Evolutionary conservation across 2,888 invertebrate genomes (phyloP), one percentile per base, ranked within the genome.

Genomic region (Drosophila acutilabella): DNA sequence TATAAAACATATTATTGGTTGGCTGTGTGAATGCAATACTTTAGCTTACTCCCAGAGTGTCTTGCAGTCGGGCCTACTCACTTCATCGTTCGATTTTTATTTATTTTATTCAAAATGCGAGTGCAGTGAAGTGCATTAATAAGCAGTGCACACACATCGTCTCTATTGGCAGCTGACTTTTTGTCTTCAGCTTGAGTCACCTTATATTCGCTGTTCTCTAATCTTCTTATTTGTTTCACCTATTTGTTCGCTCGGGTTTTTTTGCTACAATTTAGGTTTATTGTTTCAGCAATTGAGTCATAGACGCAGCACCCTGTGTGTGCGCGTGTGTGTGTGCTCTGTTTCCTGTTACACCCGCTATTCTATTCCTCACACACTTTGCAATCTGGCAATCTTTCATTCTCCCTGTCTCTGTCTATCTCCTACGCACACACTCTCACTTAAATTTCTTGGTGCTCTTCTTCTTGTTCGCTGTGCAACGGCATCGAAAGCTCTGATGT

Each of bases 401-500:
- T 40, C 18, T 23, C 6, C 23, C 23, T 23, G 6, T 23, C 23
- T 6, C 23, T 23, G 23, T 23, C 23, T 23, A 16, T 16, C 47
- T 47, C 18, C 40, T 33, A 16, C n/a, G 1, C 20, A n/a, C 56
- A 44, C 45, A n/a, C 38, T 16, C 13, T 18, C 38, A 38, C 23
- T 6, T 23, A 40, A 0, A 6, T 10, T n/a, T 18, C 38, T 44
- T 20, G 23, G 7, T 56, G 42, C 56, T 60, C 58, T 53, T n/a
- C 45, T 26, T 18, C 42, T 33, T 38, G 18, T 47, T 44, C 2
- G n/a, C 41, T 74, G 67, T 78, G 85, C 84, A 81, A 70, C 79
- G 71, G 60, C 73, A 66, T 48, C 59, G 16, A 1, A 16, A n/a
- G 36, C 47, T 41, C 81, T 81, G 81, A 81, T 81, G 81, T 81